Conservation (phyloP, 2,797 vertebrate species). For the Momotus momota region DNA sequence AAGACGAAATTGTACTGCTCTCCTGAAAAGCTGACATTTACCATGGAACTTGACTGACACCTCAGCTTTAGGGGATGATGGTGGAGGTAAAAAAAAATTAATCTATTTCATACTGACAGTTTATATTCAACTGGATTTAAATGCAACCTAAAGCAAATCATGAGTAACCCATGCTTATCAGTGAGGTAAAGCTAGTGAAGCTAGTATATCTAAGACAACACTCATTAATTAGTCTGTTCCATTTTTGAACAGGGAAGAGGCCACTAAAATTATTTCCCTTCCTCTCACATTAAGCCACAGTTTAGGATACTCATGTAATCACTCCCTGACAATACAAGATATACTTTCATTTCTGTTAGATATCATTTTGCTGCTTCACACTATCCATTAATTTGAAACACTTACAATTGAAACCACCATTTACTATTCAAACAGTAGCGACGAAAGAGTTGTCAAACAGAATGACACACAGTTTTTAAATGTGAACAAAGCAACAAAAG, state of each 20-base stretch:
- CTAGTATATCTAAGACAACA: not conserved
- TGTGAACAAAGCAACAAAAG: not conserved
- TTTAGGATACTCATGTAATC: not conserved
- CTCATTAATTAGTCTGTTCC: not conserved
- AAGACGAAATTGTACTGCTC: not conserved
- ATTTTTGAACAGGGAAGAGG: not conserved
- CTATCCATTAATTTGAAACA: not conserved
- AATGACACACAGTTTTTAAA: not conserved
- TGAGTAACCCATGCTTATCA: not conserved
- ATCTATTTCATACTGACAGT: not conserved
- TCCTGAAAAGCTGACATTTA: not conserved
- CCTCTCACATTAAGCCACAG: not conserved
- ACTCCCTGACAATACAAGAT: not conserved
- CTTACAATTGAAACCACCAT: not conserved
- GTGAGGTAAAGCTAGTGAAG: not conserved
- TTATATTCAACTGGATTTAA: not conserved
- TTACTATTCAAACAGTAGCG: not conserved
- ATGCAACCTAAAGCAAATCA: not conserved
- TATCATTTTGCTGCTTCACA: not conserved
- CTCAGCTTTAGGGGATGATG: not conserved
- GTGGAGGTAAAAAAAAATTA: not conserved
- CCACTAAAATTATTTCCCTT: not conserved
- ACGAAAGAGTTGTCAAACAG: slow-evolving; percentile 37
- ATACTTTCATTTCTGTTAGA: not conserved
- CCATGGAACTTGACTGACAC: not conserved